Base-by-base conservation (phyloP, 1,140 invertebrate species). In the Steinernema feltiae region DNA sequence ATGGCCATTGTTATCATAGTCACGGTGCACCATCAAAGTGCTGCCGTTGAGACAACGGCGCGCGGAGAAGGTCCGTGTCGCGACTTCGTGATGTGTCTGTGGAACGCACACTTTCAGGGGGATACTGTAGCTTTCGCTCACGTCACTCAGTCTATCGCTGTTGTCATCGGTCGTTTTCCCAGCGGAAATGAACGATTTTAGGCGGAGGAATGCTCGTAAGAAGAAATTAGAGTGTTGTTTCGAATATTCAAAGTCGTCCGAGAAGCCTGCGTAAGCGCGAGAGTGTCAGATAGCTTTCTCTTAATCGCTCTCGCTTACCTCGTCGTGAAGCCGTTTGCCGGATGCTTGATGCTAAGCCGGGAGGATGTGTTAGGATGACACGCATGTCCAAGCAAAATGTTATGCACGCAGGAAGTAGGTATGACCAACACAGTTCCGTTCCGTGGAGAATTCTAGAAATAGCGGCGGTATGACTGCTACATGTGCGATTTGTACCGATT, bases 361-460 rank as follows among this genome's bases (percentile, higher is more conserved):
- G 79, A n/a, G 79, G 79, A 7, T 70, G 79, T 17, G 75, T 76
- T n/a, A 80, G 30, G 24, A 80, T 30, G 18, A 80, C 79, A 29
- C 78, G 32, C 12, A 80, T 74, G 30, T 80, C 79, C 70, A 80
- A 41, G 15, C 30, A 35, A 21, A 80, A 32, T 41, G 79, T 80
- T 18, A 80, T 35, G 35, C 80, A 53, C n/a, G 79, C 79, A 2
- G 79, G 79, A 1, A 80, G 21, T 31, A 81, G 35, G 76, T 80
- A 80, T 2, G 75, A 78, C 70, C 80, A 80, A 32, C 41, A 79
- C 69, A 80, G 41, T 70, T 80, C 79, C 1, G 74, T 31, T 3
- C 69, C 79, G 48, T 80, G 79, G 0, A 80, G 63, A 12, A 80
- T 21, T 32, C 79, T 73, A 29, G 63, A 74, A 18, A 76, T 24